Evolutionary conservation across 1,140 invertebrate genomes (phyloP).

Genomic region (Neotoxoptera formosana): DNA sequence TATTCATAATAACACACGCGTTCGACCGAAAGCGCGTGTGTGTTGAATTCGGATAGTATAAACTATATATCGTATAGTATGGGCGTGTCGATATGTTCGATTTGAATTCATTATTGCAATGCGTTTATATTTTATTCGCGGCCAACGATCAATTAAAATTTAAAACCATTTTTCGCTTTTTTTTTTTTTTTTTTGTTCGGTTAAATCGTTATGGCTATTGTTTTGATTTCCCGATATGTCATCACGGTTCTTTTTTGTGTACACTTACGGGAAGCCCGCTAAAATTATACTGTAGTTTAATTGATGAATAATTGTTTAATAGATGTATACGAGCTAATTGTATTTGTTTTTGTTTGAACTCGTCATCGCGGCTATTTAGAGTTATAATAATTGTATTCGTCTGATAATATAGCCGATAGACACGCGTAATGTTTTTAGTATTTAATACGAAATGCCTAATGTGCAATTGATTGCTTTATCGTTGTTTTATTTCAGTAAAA

Average conservation of each 20-base stretch:
- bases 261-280: not conserved
- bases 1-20: not conserved
- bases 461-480: not conserved
- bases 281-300: not conserved
- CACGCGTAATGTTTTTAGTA: not conserved
- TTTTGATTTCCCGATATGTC: not conserved
- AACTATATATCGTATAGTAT: not conserved
- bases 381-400: too few species aligned
- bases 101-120: not conserved
- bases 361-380: too few species aligned
- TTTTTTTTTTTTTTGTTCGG: too few species aligned
- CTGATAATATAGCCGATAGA: too few species aligned
- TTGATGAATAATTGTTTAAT: too few species aligned
- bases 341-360: too few species aligned
- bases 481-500: not conserved
- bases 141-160: not conserved
- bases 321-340: too few species aligned
- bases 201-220: not conserved
- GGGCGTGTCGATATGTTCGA: not conserved
- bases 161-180: not conserved
- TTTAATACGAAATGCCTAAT: not conserved
- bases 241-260: not conserved
- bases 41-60: not conserved
- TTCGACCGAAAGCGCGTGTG: too few species aligned
- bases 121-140: not conserved